Conservation (phyloP, 2,797 vertebrate genomes). For the Falco biarmicus region DNA sequence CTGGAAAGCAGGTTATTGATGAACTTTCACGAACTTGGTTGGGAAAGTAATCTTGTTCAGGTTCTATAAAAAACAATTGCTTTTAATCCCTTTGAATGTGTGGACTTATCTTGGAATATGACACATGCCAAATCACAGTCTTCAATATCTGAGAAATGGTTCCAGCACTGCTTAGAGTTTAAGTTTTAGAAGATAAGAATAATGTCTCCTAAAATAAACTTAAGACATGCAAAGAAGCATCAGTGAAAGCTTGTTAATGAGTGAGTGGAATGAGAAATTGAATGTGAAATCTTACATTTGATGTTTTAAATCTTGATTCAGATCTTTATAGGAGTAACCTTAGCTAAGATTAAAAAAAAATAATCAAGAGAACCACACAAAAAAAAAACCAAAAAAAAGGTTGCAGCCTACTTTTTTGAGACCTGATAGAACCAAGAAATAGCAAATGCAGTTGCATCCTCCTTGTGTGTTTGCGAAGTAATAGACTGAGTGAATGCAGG, state of each 20-base stretch:
- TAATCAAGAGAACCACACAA: background rate
- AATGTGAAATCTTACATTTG: background rate
- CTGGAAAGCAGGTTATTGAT: background rate
- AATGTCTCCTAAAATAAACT: constrained; percentile 37
- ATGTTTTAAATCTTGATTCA: constrained; percentile 1
- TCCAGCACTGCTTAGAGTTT: constrained; percentile 15
- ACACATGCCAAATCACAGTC: background rate
- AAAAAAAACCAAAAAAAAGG: background rate
- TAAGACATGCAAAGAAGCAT: background rate
- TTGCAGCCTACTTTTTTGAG: background rate
- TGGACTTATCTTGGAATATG: background rate
- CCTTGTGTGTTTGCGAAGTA: background rate
- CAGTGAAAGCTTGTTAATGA: constrained; percentile 13
- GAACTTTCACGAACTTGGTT: background rate
- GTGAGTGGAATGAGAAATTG: background rate
- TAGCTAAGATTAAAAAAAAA: background rate
- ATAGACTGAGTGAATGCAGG: background rate
- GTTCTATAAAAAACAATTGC: constrained; percentile 4
- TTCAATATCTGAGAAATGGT: constrained; percentile 16
- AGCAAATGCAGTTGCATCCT: background rate
- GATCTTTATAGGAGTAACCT: background rate
- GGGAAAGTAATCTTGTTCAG: background rate
- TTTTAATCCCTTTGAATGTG: background rate
- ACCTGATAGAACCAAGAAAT: background rate
- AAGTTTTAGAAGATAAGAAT: constrained; percentile 26